Base-by-base conservation (phyloP, 2,888 invertebrate species). In the Torymus texanus region DNA sequence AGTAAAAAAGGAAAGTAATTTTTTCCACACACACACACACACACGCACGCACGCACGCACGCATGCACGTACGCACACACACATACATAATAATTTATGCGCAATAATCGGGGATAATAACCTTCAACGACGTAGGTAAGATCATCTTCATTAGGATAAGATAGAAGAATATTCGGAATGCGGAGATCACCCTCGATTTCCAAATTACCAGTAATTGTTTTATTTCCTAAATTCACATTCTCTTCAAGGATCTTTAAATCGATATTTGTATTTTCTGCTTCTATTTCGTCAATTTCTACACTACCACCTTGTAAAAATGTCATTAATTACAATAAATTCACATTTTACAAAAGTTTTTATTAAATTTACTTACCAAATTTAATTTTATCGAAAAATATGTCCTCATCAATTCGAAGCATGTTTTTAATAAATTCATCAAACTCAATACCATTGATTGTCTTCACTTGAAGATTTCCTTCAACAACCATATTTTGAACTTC, bases 221-320 rank as follows among this genome's bases (percentile, higher is more conserved):
- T 83, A 68, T 82, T 41, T 63, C 78, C 65, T 50, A 86, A 71
- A 81, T 81, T 71, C 5, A 58, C 29, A 29, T 79, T 41, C 53
- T 67, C 18, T 58, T 82, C 79, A 21, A 83, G 70, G 76, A 84
- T 83, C 71, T 84, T 83, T 50, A 85, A 67, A 58, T 91, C 84
- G 51, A 92, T 88, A 84, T 92, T 91, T n/a, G 91, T 87, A 0
- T 90, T 86, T n/a, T 92, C 86, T 66, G 91, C 90, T 4, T 92
- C 81, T 51, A 86, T 74, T 41, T 83, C 81, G 12, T 80, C 74
- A 8, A 80, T 83, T 18, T 74, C 65, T 59, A 86, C 72, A 61
- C 79, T 81, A 24, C 65, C 76, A 2, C 24, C 78, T 78, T 12
- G 1, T 16, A 53, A 70, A 58, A 16, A 56, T 65, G 16, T 12